A percentile compares a stretch with the other conserved stretches of the same genome.
Conservation (phyloP, 2,797 vertebrate species). For the Pelodytes ibericus region DNA sequence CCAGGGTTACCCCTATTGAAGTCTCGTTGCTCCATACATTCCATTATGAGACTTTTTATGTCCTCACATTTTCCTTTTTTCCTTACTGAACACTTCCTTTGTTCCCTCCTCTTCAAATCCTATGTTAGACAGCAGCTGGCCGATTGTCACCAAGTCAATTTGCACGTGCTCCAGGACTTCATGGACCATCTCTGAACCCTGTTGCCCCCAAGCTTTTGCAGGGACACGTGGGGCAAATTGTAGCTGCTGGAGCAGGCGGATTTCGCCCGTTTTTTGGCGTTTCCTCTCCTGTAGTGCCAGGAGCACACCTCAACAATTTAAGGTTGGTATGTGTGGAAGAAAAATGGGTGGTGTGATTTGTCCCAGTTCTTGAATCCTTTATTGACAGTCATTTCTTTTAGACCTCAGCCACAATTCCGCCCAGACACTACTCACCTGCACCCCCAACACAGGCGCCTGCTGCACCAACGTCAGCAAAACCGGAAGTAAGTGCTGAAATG, state of each 20-base stretch:
- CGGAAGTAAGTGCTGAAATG: conserved; percentile 80
- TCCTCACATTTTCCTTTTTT: neutral
- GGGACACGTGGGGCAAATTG: conserved; percentile 74
- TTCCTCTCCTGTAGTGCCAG: conserved; percentile 69
- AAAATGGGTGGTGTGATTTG: neutral
- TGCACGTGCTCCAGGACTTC: conserved; percentile 77
- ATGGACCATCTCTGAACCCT: conserved; percentile 77
- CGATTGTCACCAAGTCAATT: conserved; percentile 74
- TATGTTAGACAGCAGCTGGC: conserved; percentile 58
- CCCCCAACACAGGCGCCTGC: conserved; percentile 90
- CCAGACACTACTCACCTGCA: conserved; percentile 93
- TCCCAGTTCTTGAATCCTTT: neutral
- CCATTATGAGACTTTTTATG: too few species aligned
- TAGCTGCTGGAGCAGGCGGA: conserved; percentile 77
- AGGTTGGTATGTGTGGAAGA: conserved; percentile 59
- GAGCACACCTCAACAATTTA: conserved; percentile 72
- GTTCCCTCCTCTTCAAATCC: neutral
- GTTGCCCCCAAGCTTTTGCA: conserved; percentile 76
- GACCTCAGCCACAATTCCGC: conserved; percentile 78
- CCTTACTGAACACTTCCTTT: neutral
- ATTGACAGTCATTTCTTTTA: conserved; percentile 46
- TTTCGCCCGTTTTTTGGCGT: conserved; percentile 90
- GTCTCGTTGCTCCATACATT: too few species aligned
- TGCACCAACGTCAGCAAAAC: conserved; percentile 87
- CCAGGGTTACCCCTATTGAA: too few species aligned